A percentile compares a stretch with the other conserved stretches of the same genome.
These are phyloP conservation scores for Carettochelys insculpta DNA, from an alignment of 2,113 vertebrate species.

Conservation along the genomic window DNA sequence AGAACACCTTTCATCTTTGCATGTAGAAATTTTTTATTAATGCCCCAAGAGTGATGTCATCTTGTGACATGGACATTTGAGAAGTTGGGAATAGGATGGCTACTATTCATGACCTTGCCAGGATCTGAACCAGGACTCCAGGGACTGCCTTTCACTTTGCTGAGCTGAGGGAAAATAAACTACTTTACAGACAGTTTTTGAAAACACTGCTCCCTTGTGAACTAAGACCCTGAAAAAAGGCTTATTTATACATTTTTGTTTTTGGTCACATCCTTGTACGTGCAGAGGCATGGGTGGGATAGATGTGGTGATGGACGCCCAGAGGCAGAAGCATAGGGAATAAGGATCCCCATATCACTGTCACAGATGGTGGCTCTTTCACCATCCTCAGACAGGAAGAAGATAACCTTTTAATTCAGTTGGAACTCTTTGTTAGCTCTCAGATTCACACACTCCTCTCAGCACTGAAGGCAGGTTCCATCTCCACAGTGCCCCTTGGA, in stretches of 20 bases:
- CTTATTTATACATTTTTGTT: neutral
- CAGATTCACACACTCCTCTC: fast-evolving
- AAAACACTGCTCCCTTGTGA: neutral
- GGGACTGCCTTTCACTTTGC: neutral
- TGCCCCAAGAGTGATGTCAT: neutral
- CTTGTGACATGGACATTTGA: neutral
- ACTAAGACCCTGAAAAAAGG: neutral
- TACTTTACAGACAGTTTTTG: neutral
- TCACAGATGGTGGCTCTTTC: neutral
- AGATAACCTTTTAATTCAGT: fast-evolving
- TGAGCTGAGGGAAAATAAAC: neutral
- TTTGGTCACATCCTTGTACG: neutral
- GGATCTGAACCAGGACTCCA: neutral
- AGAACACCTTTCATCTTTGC: neutral
- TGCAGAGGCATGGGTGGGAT: fast-evolving
- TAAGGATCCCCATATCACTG: neutral
- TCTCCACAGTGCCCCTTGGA: fast-evolving
- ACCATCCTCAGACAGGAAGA: fast-evolving
- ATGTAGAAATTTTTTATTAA: too few species aligned
- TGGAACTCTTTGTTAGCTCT: neutral
- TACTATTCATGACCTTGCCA: neutral
- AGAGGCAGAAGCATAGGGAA: neutral
- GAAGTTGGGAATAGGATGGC: neutral
- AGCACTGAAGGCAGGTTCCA: neutral
- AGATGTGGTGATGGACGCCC: neutral